phyloP scores from a whole-genome alignment of 2,888 invertebrate species.

The Auanema freiburgensis region DNA sequence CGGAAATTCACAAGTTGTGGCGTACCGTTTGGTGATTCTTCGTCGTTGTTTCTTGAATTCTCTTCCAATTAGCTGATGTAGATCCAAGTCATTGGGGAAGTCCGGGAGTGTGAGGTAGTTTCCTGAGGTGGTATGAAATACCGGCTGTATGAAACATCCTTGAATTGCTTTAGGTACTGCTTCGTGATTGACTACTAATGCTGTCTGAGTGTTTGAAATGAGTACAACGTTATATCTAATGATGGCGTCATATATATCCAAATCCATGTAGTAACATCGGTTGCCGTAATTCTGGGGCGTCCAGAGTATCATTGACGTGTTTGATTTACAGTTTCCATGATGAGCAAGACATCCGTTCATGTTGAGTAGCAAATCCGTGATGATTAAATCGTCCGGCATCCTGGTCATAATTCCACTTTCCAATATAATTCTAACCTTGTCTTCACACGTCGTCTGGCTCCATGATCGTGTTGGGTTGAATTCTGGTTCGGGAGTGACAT shows the following conservation, averaged over 20 bases:
- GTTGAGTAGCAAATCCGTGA: not conserved
- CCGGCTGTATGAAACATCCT: not conserved
- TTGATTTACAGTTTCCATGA: not conserved
- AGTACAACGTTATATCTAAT: not conserved
- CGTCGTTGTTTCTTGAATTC: too few species aligned
- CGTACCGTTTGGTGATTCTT: not conserved
- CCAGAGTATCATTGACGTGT: not conserved
- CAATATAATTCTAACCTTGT: not conserved
- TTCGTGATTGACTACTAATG: not conserved
- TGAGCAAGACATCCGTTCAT: not conserved
- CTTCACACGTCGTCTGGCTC: not conserved
- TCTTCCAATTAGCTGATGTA: not conserved
- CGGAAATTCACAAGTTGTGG: not conserved
- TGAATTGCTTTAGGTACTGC: not conserved
- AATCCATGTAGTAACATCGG: not conserved
- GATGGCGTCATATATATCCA: not conserved
- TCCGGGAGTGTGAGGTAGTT: not conserved
- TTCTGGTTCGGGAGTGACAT: too few species aligned
- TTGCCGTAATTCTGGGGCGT: not conserved
- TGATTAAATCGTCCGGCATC: not conserved
- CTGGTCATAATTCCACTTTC: not conserved
- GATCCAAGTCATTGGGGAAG: not conserved
- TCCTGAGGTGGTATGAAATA: not conserved
- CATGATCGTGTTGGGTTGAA: not conserved
- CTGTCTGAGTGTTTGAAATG: not conserved